phyloP scores from a whole-genome alignment of 2,113 vertebrate species.

The Furnarius figulus region DNA sequence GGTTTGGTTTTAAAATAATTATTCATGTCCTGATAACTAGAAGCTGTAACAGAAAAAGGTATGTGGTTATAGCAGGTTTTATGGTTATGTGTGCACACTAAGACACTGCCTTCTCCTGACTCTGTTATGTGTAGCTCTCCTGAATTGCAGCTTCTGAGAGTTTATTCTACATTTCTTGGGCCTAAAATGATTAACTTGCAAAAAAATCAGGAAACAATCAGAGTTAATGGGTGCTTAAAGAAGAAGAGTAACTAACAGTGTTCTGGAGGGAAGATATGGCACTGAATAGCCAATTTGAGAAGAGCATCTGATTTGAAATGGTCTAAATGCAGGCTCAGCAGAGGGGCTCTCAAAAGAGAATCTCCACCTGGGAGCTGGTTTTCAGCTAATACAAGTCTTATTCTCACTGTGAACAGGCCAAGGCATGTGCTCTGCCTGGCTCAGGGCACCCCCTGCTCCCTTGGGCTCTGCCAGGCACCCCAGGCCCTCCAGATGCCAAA shows the following conservation, averaged over 20 bases:
- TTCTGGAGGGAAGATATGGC: not conserved
- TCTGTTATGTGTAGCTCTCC: not conserved
- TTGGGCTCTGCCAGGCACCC: not conserved
- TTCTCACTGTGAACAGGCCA: not conserved
- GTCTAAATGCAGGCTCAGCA: not conserved
- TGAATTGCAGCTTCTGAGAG: not conserved
- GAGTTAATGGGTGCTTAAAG: not conserved
- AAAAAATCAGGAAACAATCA: not conserved
- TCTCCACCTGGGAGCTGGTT: not conserved
- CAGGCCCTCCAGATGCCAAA: not conserved
- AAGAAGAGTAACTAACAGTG: not conserved
- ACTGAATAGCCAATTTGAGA: not conserved
- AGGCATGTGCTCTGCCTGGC: not conserved
- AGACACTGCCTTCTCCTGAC: not conserved
- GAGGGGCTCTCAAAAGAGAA: no score
- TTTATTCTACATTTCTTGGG: not conserved
- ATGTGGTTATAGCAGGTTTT: not conserved
- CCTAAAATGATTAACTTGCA: not conserved
- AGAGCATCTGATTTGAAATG: not conserved
- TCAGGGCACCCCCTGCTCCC: not conserved
- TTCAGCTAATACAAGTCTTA: not conserved
- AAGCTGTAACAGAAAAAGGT: not conserved
- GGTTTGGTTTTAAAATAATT: not conserved
- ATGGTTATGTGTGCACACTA: not conserved
- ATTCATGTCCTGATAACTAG: not conserved